Base-by-base conservation (phyloP, 2,888 invertebrate genomes). In the Agrotis ipsilon region DNA sequence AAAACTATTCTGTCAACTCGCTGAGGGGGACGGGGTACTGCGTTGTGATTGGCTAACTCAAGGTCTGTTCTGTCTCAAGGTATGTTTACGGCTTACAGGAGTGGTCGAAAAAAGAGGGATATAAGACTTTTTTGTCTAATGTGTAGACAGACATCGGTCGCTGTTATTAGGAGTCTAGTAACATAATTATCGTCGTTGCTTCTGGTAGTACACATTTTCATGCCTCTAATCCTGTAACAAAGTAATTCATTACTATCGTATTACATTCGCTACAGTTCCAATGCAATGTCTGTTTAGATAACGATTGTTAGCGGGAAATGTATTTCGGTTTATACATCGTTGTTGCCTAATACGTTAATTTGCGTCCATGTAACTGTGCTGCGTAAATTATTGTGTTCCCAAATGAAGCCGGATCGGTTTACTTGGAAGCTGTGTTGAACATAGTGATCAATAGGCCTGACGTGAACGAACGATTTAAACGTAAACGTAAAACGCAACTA, bases 171-270 rank as follows among this genome's bases (percentile, higher is more conserved):
- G n/a, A n/a, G n/a, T n/a, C n/a, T n/a, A n/a, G n/a, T n/a, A n/a
- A n/a, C n/a, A n/a, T n/a, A n/a, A n/a, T n/a, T n/a, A n/a, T n/a
- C n/a, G n/a, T n/a, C n/a, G n/a, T n/a, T n/a, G n/a, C n/a, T n/a
- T n/a, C n/a, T n/a, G n/a, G n/a, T n/a, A n/a, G n/a, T n/a, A 24
- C 9, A 9, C 9, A n/a, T 46, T 46, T 24, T 16, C 13, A 1
- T 16, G 27, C 18, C n/a, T 24, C 58, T 13, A 55, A 32, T 32
- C 6, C 6, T 14, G 71, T 61, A 71, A 65, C 59, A 67, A 65
- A 65, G 80, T 86, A 83, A 89, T 87, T 84, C 78, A 85, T 89
- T 88, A 88, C 72, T 72, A 70, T 83, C 83, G 68, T 72, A 83
- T 82, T 84, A 81, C 57, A 73, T 58, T 73, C 48, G 57, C 51